phyloP scores from a whole-genome alignment of 1,140 invertebrate species.

The Oncopeltus fasciatus region DNA sequence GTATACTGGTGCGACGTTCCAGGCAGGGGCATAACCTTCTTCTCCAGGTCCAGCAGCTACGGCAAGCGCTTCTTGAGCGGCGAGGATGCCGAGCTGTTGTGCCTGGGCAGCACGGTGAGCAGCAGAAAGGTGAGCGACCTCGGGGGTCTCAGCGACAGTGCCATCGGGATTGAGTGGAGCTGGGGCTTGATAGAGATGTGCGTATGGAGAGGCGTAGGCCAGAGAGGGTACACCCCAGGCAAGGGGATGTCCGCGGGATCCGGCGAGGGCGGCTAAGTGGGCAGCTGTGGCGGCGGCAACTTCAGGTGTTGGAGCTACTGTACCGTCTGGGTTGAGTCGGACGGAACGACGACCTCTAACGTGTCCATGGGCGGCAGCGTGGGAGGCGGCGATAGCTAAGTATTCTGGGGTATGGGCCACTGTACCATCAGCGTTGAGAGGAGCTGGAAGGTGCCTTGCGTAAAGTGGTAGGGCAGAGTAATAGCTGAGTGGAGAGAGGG shows the following conservation, averaged over 20 bases:
- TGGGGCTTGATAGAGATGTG: constrained; percentile 4
- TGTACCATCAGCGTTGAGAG: neutral
- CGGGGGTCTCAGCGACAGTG: constrained; percentile 40
- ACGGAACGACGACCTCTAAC: neutral
- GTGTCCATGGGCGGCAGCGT: neutral
- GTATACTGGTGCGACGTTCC: constrained; percentile 38
- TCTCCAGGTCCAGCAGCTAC: neutral
- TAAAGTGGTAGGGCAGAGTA: neutral
- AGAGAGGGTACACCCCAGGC: neutral
- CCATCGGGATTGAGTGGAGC: constrained; percentile 34
- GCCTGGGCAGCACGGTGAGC: neutral
- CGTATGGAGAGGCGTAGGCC: constrained; percentile 34
- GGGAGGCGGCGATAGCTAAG: neutral
- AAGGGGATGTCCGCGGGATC: neutral
- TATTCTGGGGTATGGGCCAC: neutral
- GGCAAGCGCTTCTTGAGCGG: neutral
- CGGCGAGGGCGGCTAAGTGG: constrained; percentile 27
- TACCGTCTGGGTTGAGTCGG: constrained; percentile 27
- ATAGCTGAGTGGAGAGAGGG: neutral
- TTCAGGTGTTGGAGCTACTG: constrained; percentile 37
- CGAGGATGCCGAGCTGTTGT: constrained; percentile 23
- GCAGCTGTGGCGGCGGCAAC: constrained; percentile 35
- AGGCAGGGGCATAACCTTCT: constrained; percentile 28
- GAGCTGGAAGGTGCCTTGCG: neutral
- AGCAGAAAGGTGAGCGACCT: constrained; percentile 38